Base-by-base conservation (phyloP, 2,888 invertebrate species). In the Chrysolina oricalcia region DNA sequence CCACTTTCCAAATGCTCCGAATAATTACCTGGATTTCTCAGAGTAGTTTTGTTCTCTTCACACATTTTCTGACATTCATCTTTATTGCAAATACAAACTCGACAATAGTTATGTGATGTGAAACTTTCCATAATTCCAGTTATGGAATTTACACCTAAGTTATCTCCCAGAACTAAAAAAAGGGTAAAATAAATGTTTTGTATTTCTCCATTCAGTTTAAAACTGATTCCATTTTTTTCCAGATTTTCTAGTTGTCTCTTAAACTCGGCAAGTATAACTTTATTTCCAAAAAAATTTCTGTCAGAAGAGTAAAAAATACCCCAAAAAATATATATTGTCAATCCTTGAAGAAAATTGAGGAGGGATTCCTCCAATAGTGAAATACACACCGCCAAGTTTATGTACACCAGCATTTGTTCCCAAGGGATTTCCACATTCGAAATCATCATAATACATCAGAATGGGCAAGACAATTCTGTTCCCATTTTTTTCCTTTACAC, bases 21-120 rank as follows among this genome's bases (percentile, higher is more conserved):
- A 65, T 65, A 65, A 65, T 65, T 65, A 35, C 1, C 19, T 41
- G 13, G 23, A 15, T 35, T 43, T 41, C 65, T 65, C 21, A 65
- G 15, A 13, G 43, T 53, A 10, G 6, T 19, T 15, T 53, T 21
- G 21, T 53, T 21, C 21, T 53, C 53, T 19, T 10, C 15, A 21
- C 53, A 53, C 53, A 53, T 53, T n/a, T 17, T 53, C 53, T 53
- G 53, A 53, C 53, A 53, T 19, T 53, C 17, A 53, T 17, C 15
- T 19, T 53, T 53, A 19, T 53, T 19, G 53, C 53, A 53, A 17
- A 21, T 13, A 53, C 53, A 53, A 53, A 53, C 15, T 53, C 53
- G 53, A 11, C 53, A 53, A 9, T 19, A 53, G 15, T 19, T 21
- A 17, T 17, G 3, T 21, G 53, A 53, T 19, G 21, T 53, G 21